Evolutionary conservation across 2,888 invertebrate genomes (phyloP).

Genomic region (Drosophila pseudotalamancana): DNA sequence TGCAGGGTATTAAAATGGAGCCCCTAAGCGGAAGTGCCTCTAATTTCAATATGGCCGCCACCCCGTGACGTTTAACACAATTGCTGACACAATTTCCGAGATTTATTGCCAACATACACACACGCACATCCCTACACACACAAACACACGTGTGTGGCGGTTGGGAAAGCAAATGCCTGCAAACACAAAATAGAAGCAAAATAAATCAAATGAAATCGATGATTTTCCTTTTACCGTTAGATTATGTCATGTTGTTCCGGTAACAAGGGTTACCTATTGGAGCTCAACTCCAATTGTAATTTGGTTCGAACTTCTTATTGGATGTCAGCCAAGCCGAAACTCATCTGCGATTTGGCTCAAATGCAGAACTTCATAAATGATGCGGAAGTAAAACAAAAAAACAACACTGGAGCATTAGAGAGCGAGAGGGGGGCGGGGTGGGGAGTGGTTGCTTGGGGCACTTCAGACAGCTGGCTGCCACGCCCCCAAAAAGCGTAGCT

Average conservation of each 20-base stretch:
- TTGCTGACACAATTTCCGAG: conserved; percentile 79
- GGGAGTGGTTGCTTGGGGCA: conserved; percentile 34
- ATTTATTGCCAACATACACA: conserved; percentile 64
- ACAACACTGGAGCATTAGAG: not conserved
- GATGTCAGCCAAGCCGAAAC: conserved; percentile 19
- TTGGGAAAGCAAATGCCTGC: conserved; percentile 42
- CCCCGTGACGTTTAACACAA: conserved; percentile 63
- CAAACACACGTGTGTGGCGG: conserved; percentile 30
- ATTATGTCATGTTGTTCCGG: conserved; percentile 76
- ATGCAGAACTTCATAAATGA: conserved; percentile 60
- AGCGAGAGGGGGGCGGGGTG: not conserved
- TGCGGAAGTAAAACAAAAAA: conserved; percentile 53
- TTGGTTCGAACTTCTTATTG: conserved; percentile 21
- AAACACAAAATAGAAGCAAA: conserved; percentile 11
- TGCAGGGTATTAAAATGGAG: not conserved
- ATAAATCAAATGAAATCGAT: conserved; percentile 79
- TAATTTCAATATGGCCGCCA: conserved; percentile 77
- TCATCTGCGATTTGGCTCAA: conserved; percentile 52
- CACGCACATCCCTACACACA: conserved; percentile 17
- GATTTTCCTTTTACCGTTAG: conserved; percentile 79
- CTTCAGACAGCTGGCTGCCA: conserved; percentile 22
- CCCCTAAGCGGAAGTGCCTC: conserved; percentile 68
- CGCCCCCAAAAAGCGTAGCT: conserved; percentile 28
- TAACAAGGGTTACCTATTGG: conserved; percentile 44
- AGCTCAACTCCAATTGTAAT: conserved; percentile 1